Percentiles rank a stretch among this genome's conserved stretches.
Conservation (phyloP, 2,888 invertebrate species). For the Leptarthrus brevirostris region DNA sequence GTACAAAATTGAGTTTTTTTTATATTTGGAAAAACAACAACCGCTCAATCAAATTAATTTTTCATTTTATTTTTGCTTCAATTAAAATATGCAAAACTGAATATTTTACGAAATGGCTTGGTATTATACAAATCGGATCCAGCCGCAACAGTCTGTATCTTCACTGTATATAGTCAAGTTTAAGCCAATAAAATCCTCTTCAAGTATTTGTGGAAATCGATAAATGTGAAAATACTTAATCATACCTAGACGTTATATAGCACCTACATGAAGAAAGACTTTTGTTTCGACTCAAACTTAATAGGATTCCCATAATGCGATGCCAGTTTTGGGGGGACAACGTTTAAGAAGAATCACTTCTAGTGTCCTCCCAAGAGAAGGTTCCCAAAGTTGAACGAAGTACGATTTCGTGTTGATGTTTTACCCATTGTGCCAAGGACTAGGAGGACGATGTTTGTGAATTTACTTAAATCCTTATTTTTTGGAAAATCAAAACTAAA, state of each 20-base stretch:
- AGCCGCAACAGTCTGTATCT: too few relatives aligned
- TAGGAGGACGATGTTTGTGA: background rate
- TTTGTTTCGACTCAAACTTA: background rate
- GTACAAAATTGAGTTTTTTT: background rate
- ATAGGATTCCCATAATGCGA: background rate
- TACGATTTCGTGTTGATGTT: background rate
- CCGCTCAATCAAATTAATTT: conserved; percentile 22
- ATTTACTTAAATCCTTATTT: background rate
- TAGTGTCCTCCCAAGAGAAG: too few relatives aligned
- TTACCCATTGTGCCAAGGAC: background rate
- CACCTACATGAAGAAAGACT: background rate
- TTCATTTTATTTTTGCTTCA: conserved; percentile 28
- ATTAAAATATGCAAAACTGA: conserved; percentile 31
- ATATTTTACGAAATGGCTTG: conserved; percentile 21
- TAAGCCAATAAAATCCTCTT: too few relatives aligned
- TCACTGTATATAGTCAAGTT: too few relatives aligned
- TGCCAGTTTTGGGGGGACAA: too few relatives aligned
- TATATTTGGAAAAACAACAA: background rate
- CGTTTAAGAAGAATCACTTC: too few relatives aligned
- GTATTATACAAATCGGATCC: conserved; percentile 15
- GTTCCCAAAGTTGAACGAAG: too few relatives aligned
- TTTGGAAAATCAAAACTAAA: background rate
- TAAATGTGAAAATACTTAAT: background rate
- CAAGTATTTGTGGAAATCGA: background rate
- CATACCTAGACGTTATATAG: background rate